Evolutionary conservation across 30 jellyfish, hydroid and myxozoan species (phyloP).

Genomic region (Hydractinia echinata): DNA sequence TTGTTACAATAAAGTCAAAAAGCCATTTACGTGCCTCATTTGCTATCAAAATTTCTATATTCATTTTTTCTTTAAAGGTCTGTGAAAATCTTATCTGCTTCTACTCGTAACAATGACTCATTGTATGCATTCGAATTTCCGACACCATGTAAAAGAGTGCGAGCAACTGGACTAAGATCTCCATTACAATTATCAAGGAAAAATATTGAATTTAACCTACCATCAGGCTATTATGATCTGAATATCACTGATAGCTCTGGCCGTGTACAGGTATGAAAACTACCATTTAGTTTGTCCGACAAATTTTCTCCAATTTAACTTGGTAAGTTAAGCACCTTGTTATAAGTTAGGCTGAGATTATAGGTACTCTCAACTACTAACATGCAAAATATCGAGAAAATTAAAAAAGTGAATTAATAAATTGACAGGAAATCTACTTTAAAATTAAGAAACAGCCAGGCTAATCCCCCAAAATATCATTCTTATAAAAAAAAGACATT

Average conservation of each 20-base stretch:
- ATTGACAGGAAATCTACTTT: too few relatives aligned
- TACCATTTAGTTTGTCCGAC: background rate
- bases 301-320: background rate
- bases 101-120: background rate
- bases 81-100: background rate
- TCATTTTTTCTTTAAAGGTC: background rate
- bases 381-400: too few relatives aligned
- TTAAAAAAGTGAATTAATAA: too few relatives aligned
- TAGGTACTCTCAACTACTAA: too few relatives aligned
- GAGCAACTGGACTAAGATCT: constrained; percentile 83
- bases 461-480: too few relatives aligned
- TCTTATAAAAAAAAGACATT: too few relatives aligned
- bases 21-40: too few relatives aligned
- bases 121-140: constrained; percentile 26
- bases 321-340: too few relatives aligned
- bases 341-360: too few relatives aligned
- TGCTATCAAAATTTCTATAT: too few relatives aligned
- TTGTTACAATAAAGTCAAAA: too few relatives aligned
- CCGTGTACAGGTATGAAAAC: constrained; percentile 50
- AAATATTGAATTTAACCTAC: constrained; percentile 43
- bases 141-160: constrained; percentile 79
- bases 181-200: constrained; percentile 78
- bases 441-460: too few relatives aligned
- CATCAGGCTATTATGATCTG: constrained; percentile 85
- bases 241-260: constrained; percentile 76